phyloP scores from a whole-genome alignment of 1,140 invertebrate species.

The Trinorchestia longiramus region DNA sequence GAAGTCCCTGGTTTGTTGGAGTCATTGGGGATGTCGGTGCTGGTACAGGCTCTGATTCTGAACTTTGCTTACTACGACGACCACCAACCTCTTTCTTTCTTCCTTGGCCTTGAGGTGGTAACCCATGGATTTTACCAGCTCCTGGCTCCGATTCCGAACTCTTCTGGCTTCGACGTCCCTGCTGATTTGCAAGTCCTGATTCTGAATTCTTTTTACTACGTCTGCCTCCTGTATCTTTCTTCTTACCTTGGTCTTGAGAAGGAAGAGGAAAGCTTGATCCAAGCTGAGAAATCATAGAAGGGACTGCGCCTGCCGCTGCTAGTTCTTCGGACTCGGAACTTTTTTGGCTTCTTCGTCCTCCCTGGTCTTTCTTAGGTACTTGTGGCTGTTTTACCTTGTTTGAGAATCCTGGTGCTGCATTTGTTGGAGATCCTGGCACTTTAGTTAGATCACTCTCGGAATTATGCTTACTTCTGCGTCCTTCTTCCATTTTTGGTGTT shows the following conservation, averaged over 20 bases:
- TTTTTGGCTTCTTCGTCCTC: neutral
- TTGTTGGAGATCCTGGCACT: neutral
- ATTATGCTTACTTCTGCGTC: neutral
- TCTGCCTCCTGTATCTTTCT: constrained; percentile 29
- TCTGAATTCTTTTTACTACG: constrained; percentile 24
- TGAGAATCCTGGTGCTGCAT: neutral
- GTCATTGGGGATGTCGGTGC: neutral
- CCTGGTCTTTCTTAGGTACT: neutral
- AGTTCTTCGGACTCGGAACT: neutral
- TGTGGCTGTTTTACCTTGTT: neutral
- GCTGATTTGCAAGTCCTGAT: neutral
- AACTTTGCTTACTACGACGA: constrained; percentile 42
- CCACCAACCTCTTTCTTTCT: neutral
- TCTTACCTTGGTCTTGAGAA: neutral
- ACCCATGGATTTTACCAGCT: neutral
- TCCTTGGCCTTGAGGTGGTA: neutral
- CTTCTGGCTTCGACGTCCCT: constrained; percentile 15
- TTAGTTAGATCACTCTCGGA: neutral
- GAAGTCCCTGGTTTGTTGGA: neutral
- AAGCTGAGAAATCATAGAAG: neutral
- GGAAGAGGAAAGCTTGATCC: neutral
- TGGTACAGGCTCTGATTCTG: neutral
- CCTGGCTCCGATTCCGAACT: constrained; percentile 22
- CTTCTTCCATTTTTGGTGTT: neutral
- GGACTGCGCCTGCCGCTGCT: neutral